Evolutionary conservation across 1,140 invertebrate species (phyloP).

Genomic region (Drosophila ogumai): DNA sequence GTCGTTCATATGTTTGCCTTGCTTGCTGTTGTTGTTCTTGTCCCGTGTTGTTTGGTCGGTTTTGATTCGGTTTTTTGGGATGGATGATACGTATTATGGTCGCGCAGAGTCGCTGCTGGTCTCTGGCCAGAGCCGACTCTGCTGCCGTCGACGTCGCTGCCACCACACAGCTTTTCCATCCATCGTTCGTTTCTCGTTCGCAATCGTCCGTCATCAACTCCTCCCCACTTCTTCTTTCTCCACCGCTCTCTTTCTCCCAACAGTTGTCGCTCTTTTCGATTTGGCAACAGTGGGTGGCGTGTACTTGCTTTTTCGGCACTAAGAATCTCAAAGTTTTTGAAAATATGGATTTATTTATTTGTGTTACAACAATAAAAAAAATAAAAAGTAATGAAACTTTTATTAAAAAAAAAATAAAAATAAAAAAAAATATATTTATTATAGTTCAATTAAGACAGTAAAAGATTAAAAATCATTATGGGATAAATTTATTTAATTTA

Average conservation of each 20-base stretch:
- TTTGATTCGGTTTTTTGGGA: constrained; percentile 82
- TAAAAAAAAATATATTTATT: too few relatives aligned
- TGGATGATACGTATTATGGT: constrained; percentile 78
- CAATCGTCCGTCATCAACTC: constrained; percentile 34
- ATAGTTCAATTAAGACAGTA: not conserved
- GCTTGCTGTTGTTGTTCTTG: constrained; percentile 54
- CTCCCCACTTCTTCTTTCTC: constrained; percentile 35
- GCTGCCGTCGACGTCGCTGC: constrained; percentile 30
- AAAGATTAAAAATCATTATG: not conserved
- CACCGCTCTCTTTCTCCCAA: constrained; percentile 2
- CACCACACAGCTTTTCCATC: constrained; percentile 25
- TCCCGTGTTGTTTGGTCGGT: constrained; percentile 77
- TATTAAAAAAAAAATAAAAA: not conserved
- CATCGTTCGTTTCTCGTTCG: constrained; percentile 34
- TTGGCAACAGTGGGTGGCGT: constrained; percentile 21
- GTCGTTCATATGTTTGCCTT: constrained; percentile 74
- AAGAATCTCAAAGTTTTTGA: not conserved
- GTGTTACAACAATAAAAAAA: not conserved
- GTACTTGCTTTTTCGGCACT: not conserved
- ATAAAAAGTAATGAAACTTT: not conserved
- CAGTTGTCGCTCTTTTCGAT: constrained; percentile 29
- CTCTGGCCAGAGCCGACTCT: constrained; percentile 25
- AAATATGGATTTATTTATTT: not conserved
- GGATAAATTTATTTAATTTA: not conserved
- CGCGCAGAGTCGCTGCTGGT: constrained; percentile 55